Conservation (phyloP, 1,140 invertebrate genomes). For the Dreissena polymorpha region DNA sequence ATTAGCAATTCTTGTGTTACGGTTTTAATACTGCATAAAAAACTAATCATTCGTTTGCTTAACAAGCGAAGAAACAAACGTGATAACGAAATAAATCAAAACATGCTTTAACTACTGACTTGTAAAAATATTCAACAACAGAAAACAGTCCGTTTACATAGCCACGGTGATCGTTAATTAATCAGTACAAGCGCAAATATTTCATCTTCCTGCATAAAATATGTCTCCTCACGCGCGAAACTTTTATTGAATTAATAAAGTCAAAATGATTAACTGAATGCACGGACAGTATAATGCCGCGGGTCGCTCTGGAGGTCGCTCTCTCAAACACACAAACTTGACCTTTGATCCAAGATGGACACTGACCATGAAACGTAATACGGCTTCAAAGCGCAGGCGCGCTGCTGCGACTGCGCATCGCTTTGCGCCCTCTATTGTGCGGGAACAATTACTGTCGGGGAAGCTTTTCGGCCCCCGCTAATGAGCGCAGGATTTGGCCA, state of each 20-base stretch:
- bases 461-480: constrained; percentile 7
- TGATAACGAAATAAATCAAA: too few relatives aligned
- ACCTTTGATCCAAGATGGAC: constrained; percentile 17
- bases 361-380: constrained; percentile 22
- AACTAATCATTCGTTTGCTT: too few relatives aligned
- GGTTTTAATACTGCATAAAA: too few relatives aligned
- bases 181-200: neutral
- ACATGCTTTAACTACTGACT: too few relatives aligned
- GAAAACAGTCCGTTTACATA: too few relatives aligned
- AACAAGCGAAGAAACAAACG: too few relatives aligned
- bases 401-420: constrained; percentile 5
- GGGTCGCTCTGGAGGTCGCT: neutral
- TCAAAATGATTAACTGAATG: constrained; percentile 43
- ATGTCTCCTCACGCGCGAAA: constrained; percentile 21
- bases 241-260: constrained; percentile 46
- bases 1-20: too few relatives aligned
- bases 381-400: constrained; percentile 31
- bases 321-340: constrained; percentile 19
- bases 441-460: neutral
- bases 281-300: constrained; percentile 1
- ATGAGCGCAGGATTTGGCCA: constrained; percentile 26
- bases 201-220: constrained; percentile 18
- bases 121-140: too few relatives aligned
- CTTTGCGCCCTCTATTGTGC: constrained; percentile 16
- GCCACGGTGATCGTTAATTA: too few relatives aligned